A percentile compares a stretch with the other conserved stretches of the same genome.
These are phyloP conservation scores for Leptosomus discolor DNA, from an alignment of 2,113 vertebrate species.

Conservation along the genomic window DNA sequence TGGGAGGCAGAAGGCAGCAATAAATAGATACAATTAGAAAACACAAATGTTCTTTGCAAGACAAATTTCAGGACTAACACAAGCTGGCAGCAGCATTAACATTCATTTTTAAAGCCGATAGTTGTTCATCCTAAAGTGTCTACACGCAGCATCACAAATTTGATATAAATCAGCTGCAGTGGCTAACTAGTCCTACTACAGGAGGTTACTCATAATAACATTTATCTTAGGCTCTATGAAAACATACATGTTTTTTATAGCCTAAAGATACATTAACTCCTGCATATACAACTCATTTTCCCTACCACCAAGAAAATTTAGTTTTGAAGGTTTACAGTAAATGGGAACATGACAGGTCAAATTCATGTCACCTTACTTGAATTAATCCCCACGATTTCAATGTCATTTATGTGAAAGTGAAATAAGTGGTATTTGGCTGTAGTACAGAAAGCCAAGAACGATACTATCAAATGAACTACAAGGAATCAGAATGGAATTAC, in stretches of 20 bases:
- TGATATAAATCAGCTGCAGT: neutral
- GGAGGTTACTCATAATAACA: neutral
- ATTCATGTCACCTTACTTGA: neutral
- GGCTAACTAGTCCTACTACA: neutral
- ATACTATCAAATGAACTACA: neutral
- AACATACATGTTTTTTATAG: neutral
- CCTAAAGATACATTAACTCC: neutral
- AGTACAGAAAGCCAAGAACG: neutral
- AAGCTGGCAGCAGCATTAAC: neutral
- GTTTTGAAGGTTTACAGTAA: neutral
- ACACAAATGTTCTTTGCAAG: neutral
- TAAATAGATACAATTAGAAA: conserved; percentile 6
- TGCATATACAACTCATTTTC: neutral
- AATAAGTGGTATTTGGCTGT: neutral
- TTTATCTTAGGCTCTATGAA: neutral
- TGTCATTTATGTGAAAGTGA: neutral
- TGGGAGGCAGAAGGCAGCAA: neutral
- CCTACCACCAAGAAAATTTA: neutral
- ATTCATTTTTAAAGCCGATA: neutral
- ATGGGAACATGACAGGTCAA: neutral
- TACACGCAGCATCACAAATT: neutral
- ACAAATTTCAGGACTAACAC: neutral
- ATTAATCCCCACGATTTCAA: neutral
- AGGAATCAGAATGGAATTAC: neutral
- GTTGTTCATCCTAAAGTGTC: neutral